These are phyloP conservation scores for Acheta domesticus DNA, from an alignment of 2,888 invertebrate species.

Conservation along the genomic window DNA sequence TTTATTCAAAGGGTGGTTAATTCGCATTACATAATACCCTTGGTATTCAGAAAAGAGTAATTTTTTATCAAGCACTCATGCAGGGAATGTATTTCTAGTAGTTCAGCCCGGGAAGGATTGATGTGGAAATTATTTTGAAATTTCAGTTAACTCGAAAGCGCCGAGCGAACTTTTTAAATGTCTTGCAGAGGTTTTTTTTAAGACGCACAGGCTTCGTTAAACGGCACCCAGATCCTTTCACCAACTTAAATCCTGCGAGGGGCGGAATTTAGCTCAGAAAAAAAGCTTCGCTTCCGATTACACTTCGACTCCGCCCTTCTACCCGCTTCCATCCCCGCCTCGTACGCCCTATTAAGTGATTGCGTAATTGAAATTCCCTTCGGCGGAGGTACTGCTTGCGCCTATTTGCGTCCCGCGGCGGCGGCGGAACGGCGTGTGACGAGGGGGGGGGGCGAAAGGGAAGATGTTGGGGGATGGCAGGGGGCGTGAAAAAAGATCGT, in stretches of 20 bases:
- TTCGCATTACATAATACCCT: too few relatives aligned
- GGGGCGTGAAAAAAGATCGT: too few relatives aligned
- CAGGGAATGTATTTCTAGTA: too few relatives aligned
- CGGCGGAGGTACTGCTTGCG: not conserved
- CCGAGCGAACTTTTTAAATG: not conserved
- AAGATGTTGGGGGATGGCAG: too few relatives aligned
- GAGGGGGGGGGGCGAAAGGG: too few relatives aligned
- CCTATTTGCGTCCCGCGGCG: not conserved
- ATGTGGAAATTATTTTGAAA: too few relatives aligned
- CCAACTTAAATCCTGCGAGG: not conserved
- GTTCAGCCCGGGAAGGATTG: too few relatives aligned
- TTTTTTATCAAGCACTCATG: too few relatives aligned
- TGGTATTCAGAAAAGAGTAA: too few relatives aligned
- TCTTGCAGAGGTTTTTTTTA: not conserved
- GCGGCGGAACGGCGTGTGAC: too few relatives aligned
- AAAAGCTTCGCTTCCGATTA: not conserved
- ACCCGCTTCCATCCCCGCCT: not conserved
- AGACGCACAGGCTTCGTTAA: not conserved
- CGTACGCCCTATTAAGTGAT: not conserved
- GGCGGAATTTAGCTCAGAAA: not conserved
- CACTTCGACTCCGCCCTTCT: not conserved
- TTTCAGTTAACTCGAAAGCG: not conserved
- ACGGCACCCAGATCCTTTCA: not conserved
- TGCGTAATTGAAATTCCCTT: slow-evolving; percentile 18
- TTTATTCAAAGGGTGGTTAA: too few relatives aligned